phyloP scores from a whole-genome alignment of 2,113 vertebrate species.

The Cephalopholis sonnerati region DNA sequence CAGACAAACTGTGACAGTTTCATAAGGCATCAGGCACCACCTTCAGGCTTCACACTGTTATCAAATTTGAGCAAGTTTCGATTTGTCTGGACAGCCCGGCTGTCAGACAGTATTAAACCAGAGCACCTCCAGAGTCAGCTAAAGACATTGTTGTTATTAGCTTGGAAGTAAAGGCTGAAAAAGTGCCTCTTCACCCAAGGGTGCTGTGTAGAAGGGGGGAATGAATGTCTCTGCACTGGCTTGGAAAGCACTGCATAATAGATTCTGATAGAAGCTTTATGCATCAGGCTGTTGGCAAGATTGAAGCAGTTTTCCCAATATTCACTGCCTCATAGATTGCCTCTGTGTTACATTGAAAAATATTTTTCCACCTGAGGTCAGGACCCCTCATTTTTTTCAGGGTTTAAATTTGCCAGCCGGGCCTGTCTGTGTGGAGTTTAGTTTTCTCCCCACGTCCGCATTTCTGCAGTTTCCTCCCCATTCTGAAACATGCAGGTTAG shows the following conservation, averaged over 20 bases:
- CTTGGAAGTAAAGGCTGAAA: conserved; percentile 45
- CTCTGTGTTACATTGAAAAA: conserved; percentile 10
- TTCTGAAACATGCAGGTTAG: not conserved
- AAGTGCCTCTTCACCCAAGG: conserved; percentile 40
- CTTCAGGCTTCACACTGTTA: conserved; percentile 55
- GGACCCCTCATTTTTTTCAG: not conserved
- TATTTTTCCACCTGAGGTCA: conserved; percentile 31
- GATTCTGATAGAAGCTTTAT: conserved; percentile 38
- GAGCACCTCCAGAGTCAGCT: conserved; percentile 56
- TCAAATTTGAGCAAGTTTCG: conserved; percentile 60
- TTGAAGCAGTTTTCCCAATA: conserved; percentile 25
- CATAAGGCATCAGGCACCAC: conserved; percentile 43
- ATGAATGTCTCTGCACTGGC: conserved; percentile 18
- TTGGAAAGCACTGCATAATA: conserved; percentile 45
- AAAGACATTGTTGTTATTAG: conserved; percentile 60
- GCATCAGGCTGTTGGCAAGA: conserved; percentile 19
- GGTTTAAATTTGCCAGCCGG: not conserved
- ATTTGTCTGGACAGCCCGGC: conserved; percentile 54
- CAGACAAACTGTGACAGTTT: conserved; percentile 47
- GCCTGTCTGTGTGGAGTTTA: not conserved
- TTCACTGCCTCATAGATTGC: conserved; percentile 12
- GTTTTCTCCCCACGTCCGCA: not conserved
- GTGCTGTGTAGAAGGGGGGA: conserved; percentile 24
- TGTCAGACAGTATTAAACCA: conserved; percentile 59
- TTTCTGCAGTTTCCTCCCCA: not conserved